These are phyloP conservation scores for Epirrhoe tristata DNA, from an alignment of 2,888 invertebrate genomes.

Conservation along the genomic window DNA sequence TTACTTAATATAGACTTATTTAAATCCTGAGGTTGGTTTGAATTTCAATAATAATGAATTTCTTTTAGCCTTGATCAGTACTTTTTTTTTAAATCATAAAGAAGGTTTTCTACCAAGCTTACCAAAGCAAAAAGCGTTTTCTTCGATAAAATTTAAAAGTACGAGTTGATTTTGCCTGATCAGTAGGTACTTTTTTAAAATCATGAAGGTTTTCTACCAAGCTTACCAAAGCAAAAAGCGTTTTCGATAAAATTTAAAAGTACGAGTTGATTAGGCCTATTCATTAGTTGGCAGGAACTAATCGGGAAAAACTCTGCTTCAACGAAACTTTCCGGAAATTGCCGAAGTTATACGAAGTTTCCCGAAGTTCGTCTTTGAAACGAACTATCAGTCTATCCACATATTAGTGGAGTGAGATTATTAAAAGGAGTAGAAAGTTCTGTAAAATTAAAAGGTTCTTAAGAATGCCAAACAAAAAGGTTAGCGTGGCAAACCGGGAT, in stretches of 20 bases:
- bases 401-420: conserved; percentile 1
- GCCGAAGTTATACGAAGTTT: conserved; percentile 38
- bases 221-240: conserved; percentile 8
- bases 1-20: too few relatives aligned
- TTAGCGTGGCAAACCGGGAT: too few relatives aligned
- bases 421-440: neutral
- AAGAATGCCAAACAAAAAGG: too few relatives aligned
- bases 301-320: conserved; percentile 46
- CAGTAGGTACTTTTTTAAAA: too few relatives aligned
- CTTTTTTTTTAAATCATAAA: too few relatives aligned
- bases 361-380: conserved; percentile 20
- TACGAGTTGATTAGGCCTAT: conserved; percentile 44
- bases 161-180: conserved; percentile 38
- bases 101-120: neutral
- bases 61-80: too few relatives aligned
- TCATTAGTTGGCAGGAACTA: conserved; percentile 47
- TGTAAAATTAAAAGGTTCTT: neutral
- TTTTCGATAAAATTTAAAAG: conserved; percentile 44
- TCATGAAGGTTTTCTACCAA: neutral
- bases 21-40: too few relatives aligned
- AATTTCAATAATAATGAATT: too few relatives aligned
- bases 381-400: conserved; percentile 6
- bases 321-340: conserved; percentile 45
- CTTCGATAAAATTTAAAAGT: conserved; percentile 43
- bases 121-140: conserved; percentile 7